These are phyloP conservation scores for Aldabrachelys gigantea DNA, from an alignment of 2,113 vertebrate species.

Conservation along the genomic window DNA sequence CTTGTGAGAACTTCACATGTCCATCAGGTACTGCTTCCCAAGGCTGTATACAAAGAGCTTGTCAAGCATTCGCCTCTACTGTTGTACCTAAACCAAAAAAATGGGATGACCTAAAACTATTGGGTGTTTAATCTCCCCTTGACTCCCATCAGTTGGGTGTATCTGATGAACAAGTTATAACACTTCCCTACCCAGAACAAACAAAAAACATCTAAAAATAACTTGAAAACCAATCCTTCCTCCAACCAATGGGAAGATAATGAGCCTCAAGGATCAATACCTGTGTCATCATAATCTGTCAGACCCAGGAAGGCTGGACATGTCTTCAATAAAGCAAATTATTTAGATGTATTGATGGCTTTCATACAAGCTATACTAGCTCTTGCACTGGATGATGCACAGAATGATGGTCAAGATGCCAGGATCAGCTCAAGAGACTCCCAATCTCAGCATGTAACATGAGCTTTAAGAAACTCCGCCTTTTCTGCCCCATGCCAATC, in stretches of 20 bases:
- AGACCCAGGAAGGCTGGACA: neutral
- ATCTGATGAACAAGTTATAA: neutral
- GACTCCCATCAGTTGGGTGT: neutral
- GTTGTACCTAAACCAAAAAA: neutral
- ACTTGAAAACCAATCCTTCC: neutral
- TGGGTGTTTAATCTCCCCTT: neutral
- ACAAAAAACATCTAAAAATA: neutral
- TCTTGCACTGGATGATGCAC: neutral
- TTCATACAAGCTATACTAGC: rapidly evolving
- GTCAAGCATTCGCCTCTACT: neutral
- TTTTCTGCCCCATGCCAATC: neutral
- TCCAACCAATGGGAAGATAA: neutral
- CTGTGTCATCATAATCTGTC: neutral
- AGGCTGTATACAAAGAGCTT: neutral
- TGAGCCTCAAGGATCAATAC: neutral
- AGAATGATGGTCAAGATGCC: neutral
- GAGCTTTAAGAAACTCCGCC: neutral
- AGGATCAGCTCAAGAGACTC: neutral
- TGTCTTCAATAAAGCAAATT: neutral
- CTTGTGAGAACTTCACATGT: neutral
- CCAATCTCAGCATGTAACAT: neutral
- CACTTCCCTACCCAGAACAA: neutral
- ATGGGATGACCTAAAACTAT: neutral
- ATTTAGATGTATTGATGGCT: neutral
- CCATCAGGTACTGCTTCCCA: neutral